Evolutionary conservation across 2,797 vertebrate species (phyloP), one percentile per base, ranked within the genome.

Genomic region (Vipera ursinii): DNA sequence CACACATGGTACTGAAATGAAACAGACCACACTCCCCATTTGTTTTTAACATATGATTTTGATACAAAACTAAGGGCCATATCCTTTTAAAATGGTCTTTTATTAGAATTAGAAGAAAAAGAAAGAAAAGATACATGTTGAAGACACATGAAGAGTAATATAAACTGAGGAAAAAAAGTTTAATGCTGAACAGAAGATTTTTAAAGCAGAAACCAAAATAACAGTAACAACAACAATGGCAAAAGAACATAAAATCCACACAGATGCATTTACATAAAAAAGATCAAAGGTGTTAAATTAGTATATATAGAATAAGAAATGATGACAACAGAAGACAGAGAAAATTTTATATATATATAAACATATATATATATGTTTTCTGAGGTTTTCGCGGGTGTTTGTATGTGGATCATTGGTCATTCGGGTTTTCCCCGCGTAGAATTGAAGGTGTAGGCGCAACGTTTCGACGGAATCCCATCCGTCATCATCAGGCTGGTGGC

Each of bases 41-140:
- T 24, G 91, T 95, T 93, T 91, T 93, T 63, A 92, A 0, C 88
- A 86, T 85, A 92, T 28, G 59, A 94, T 94, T 95, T 93, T 78
- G 69, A 38, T 92, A 92, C 28, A 94, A 86, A 93, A 93, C 55
- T 93, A 90, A 90, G 94, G 89, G 88, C 94, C 91, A 48, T 57
- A 94, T 90, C 73, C 17, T 92, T 96, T 96, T 0, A 95, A 97
- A 95, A 94, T 88, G 91, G 2, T 95, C 2, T 91, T 96, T 97
- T 97, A 92, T 97, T 96, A 93, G 90, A 94, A 96, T 92, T 93
- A 95, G 73, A 86, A 93, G 89, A 44, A 22, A 51, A 86, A 93
- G 88, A 94, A 94, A 82, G 38, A 82, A 87, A 57, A 44, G 78
- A 90, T 93, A 87, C 86, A 96, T 92, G 95, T 59, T 93, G 94